Conservation (phyloP, 2,888 invertebrate species). For the Anagyrus pseudococci region DNA sequence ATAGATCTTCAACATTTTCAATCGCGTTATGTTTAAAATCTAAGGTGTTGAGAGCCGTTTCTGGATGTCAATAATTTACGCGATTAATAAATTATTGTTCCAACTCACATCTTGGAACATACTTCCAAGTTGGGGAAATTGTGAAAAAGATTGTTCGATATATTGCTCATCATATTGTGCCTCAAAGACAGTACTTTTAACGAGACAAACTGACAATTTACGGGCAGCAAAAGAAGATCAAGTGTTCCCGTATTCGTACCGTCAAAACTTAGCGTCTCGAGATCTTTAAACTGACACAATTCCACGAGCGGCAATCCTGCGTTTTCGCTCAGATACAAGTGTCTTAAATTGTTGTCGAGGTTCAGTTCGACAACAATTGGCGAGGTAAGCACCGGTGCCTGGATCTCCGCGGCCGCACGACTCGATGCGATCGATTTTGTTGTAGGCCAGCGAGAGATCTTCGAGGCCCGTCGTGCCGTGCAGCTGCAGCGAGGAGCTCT, state of each 20-base stretch:
- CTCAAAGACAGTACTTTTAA: slow-evolving; percentile 1
- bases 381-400: slow-evolving; percentile 33
- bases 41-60: background rate
- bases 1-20: background rate
- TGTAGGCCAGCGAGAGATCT: slow-evolving; percentile 46
- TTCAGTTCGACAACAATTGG: slow-evolving; percentile 2
- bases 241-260: too few relatives aligned
- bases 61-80: background rate
- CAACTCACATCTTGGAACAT: slow-evolving; percentile 17
- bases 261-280: too few relatives aligned
- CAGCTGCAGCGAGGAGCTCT: slow-evolving; percentile 39
- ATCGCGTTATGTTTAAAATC: background rate
- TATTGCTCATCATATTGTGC: background rate
- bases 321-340: too few relatives aligned
- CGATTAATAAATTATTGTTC: slow-evolving; percentile 19
- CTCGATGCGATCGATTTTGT: slow-evolving; percentile 42
- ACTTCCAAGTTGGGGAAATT: slow-evolving; percentile 20
- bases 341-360: slow-evolving; percentile 41
- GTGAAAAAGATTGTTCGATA: slow-evolving; percentile 6
- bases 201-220: background rate
- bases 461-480: slow-evolving; percentile 40
- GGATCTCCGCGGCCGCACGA: slow-evolving; percentile 34
- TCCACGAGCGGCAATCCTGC: too few relatives aligned
- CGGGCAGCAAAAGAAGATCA: too few relatives aligned
- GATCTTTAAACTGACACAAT: too few relatives aligned